Evolutionary conservation across 2,888 invertebrate genomes (phyloP).

Genomic region (Rugalucina vietnamica): DNA sequence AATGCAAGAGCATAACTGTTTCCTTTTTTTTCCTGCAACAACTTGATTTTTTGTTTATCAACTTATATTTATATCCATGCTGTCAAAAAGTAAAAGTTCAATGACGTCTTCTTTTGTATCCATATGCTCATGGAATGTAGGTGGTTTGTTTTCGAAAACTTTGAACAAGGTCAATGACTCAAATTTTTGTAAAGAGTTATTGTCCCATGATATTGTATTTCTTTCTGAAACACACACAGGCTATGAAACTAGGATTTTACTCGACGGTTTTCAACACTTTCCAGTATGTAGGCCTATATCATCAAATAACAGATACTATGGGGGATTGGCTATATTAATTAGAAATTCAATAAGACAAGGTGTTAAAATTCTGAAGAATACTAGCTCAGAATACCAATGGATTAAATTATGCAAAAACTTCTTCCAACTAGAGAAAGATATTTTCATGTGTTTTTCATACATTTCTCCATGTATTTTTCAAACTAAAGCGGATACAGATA

Average conservation of each 20-base stretch:
- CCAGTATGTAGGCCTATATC: neutral
- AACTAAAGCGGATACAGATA: neutral
- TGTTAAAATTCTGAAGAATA: neutral
- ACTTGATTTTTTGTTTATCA: neutral
- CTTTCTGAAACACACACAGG: neutral
- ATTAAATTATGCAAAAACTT: neutral
- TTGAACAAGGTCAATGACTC: too few relatives aligned
- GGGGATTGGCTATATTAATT: neutral
- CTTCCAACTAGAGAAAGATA: neutral
- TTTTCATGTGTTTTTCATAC: neutral
- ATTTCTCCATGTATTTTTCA: neutral
- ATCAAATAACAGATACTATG: slow-evolving; percentile 4
- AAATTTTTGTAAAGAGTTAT: too few relatives aligned
- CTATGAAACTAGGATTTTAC: neutral
- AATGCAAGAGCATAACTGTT: neutral
- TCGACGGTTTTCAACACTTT: neutral
- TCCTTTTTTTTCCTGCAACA: neutral
- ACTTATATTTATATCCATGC: neutral
- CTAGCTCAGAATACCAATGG: neutral
- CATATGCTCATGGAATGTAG: too few relatives aligned
- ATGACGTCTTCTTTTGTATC: too few relatives aligned
- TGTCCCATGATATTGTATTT: too few relatives aligned
- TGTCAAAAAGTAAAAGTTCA: too few relatives aligned
- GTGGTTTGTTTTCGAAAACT: too few relatives aligned
- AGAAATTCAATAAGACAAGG: neutral